phyloP scores from a whole-genome alignment of 1,140 invertebrate species.

The Trachymyrmex cornetzi region DNA sequence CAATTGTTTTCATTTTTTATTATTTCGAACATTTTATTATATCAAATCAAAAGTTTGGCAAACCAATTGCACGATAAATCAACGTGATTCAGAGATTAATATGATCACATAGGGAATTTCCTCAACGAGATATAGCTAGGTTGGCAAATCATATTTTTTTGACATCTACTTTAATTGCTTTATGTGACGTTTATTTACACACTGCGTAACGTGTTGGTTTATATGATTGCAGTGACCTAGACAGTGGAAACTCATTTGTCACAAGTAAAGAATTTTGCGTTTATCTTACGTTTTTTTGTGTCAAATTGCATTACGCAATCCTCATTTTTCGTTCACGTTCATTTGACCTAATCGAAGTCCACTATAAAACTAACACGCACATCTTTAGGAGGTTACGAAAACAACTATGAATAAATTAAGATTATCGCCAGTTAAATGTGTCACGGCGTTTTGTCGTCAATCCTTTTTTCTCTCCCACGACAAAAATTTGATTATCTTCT shows the following conservation, averaged over 20 bases:
- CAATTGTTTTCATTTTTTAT: too few relatives aligned
- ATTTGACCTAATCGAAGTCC: neutral
- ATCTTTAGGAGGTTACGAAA: neutral
- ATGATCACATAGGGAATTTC: neutral
- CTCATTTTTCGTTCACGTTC: neutral
- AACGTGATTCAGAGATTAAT: neutral
- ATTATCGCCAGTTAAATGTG: neutral
- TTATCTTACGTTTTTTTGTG: neutral
- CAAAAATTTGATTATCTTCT: slow-evolving; percentile 10
- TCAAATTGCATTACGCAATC: neutral
- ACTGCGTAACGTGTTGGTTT: neutral
- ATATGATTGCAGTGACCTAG: neutral
- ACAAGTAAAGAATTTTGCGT: neutral
- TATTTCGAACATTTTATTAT: too few relatives aligned
- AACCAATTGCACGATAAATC: neutral
- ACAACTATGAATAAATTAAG: neutral
- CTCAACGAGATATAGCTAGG: neutral
- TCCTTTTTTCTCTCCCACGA: neutral
- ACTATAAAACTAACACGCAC: neutral
- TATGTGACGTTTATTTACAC: neutral
- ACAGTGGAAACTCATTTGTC: neutral
- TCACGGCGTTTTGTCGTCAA: too few relatives aligned
- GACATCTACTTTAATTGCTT: too few relatives aligned
- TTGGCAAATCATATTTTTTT: neutral
- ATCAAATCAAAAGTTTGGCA: too few relatives aligned